Conservation (phyloP, 2,797 vertebrate genomes). For the Crenuchus spilurus region DNA sequence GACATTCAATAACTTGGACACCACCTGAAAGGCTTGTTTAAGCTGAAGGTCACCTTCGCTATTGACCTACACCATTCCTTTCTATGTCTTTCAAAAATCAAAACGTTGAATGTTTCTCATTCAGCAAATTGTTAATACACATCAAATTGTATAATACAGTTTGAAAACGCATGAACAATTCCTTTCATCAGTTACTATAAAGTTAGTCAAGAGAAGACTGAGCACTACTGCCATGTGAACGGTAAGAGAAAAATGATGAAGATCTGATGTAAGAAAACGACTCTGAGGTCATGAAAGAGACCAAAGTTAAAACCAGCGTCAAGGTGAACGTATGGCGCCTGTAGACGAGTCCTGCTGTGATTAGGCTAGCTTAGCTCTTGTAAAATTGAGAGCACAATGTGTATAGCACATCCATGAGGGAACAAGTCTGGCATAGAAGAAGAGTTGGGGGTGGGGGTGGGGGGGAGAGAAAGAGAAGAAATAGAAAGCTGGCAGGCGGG, state of each 20-base stretch:
- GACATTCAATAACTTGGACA: conserved; percentile 63
- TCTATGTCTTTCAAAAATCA: background rate
- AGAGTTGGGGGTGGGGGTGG: conserved; percentile 40
- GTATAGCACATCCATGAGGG: conserved; percentile 74
- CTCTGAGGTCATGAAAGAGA: background rate
- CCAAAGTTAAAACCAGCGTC: conserved; percentile 17
- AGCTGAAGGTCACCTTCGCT: conserved; percentile 55
- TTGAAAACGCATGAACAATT: background rate
- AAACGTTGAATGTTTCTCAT: background rate
- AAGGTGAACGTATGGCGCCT: conserved; percentile 39
- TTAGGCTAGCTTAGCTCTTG: conserved; percentile 75
- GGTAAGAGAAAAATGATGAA: background rate
- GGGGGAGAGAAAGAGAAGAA: conserved; percentile 69
- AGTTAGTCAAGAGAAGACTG: background rate
- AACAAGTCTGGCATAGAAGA: conserved; percentile 77
- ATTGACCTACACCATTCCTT: background rate
- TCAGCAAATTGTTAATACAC: too few relatives aligned
- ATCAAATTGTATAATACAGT: background rate
- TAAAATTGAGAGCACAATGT: conserved; percentile 76
- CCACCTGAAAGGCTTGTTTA: conserved; percentile 68
- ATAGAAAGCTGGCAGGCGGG: conserved; percentile 81
- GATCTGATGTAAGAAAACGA: background rate
- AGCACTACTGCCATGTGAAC: background rate
- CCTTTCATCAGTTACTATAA: background rate
- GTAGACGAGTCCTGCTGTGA: conserved; percentile 73